phyloP scores from a whole-genome alignment of 2,797 vertebrate genomes.

The Pristis pectinata region DNA sequence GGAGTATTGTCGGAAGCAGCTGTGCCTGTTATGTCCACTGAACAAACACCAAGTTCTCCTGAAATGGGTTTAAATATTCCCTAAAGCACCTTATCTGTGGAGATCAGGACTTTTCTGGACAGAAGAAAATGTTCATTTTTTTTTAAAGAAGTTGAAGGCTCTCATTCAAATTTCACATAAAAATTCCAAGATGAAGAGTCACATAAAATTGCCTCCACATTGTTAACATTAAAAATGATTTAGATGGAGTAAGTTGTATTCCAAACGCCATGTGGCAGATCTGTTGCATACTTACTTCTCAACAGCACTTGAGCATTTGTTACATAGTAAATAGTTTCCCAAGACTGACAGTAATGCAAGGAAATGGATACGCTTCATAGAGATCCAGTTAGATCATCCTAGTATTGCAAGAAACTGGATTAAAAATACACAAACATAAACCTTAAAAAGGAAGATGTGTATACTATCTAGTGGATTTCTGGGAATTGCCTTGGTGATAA shows the following conservation, averaged over 20 bases:
- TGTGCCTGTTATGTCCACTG: background rate
- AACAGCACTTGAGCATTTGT: background rate
- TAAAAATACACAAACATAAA: background rate
- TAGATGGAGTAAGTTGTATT: background rate
- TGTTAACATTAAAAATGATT: conserved; percentile 4
- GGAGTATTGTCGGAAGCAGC: background rate
- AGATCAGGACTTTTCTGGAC: background rate
- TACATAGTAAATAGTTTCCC: conserved; percentile 5
- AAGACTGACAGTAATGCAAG: background rate
- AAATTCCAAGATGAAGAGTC: background rate
- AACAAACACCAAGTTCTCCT: background rate
- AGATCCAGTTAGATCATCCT: background rate
- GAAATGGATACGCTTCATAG: background rate
- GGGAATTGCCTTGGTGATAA: background rate
- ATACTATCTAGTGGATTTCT: background rate
- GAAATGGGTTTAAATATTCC: background rate
- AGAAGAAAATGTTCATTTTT: background rate
- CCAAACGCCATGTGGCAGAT: background rate
- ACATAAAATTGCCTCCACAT: background rate
- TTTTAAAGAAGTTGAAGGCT: too few species aligned
- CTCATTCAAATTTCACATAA: background rate
- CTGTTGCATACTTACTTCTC: background rate
- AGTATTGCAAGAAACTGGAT: background rate
- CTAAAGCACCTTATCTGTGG: background rate
- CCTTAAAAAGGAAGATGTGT: background rate